Evolutionary conservation across 2,113 vertebrate genomes (phyloP).

Genomic region (Mugil cephalus): DNA sequence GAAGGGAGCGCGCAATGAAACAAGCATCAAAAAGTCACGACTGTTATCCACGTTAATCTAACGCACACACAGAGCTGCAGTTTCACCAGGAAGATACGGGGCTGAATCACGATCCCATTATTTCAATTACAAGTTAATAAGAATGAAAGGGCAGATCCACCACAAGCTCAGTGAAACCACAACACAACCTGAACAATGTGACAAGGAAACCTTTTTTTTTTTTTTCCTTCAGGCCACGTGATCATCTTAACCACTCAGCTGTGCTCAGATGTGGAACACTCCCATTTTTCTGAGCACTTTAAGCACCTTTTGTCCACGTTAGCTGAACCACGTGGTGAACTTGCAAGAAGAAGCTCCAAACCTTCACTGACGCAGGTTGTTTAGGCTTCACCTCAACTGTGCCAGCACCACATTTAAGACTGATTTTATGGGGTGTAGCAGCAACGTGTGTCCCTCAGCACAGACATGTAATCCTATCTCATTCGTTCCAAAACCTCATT

Average conservation of each 20-base stretch:
- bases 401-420: neutral
- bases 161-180: constrained; percentile 24
- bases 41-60: constrained; percentile 17
- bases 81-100: neutral
- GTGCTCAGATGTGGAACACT: neutral
- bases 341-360: neutral
- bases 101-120: neutral
- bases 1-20: neutral
- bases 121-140: constrained; percentile 6
- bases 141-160: neutral
- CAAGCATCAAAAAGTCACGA: neutral
- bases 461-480: neutral
- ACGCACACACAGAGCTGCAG: neutral
- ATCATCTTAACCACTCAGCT: too few relatives aligned
- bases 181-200: constrained; percentile 4
- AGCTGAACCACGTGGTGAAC: neutral
- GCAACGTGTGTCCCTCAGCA: neutral
- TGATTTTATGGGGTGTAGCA: constrained; percentile 1
- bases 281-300: neutral
- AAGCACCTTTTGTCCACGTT: neutral
- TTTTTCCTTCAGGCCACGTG: too few relatives aligned
- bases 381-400: too few relatives aligned
- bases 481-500: constrained; percentile 1
- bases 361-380: neutral
- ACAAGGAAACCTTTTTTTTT: neutral